phyloP scores from a whole-genome alignment of 2,888 invertebrate genomes.

The Meliscaeva auricollis region DNA sequence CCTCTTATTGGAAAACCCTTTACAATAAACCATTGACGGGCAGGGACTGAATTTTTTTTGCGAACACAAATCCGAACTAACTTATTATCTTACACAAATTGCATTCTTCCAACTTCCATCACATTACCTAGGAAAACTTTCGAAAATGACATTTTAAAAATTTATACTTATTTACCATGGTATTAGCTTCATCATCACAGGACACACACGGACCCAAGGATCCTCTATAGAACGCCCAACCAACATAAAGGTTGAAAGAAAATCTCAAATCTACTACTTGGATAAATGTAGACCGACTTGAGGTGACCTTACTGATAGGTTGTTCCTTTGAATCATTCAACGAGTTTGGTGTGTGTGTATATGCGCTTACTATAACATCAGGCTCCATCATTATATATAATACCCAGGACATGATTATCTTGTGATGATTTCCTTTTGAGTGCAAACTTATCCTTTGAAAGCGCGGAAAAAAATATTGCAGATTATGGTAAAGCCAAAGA shows the following conservation, averaged over 20 bases:
- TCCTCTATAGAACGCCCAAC: not conserved
- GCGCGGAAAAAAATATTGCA: slow-evolving; percentile 36
- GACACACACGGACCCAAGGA: slow-evolving; percentile 8
- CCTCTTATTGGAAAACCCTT: too few species aligned
- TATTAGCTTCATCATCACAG: slow-evolving; percentile 39
- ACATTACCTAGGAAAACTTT: slow-evolving; percentile 65
- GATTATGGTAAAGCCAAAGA: slow-evolving; percentile 17
- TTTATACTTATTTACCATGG: slow-evolving; percentile 56
- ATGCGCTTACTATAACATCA: slow-evolving; percentile 50
- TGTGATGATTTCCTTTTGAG: slow-evolving; percentile 63
- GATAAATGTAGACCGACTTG: slow-evolving; percentile 9
- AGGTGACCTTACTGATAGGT: slow-evolving; percentile 68
- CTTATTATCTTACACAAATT: slow-evolving; percentile 52
- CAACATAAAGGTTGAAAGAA: slow-evolving; percentile 18
- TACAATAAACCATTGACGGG: too few species aligned
- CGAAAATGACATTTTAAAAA: slow-evolving; percentile 73
- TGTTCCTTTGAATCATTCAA: slow-evolving; percentile 55
- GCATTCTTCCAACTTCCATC: slow-evolving; percentile 40
- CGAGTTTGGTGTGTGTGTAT: not conserved
- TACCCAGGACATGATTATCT: slow-evolving; percentile 65
- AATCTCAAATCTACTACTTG: slow-evolving; percentile 17
- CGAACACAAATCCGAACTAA: not conserved
- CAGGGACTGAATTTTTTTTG: too few species aligned
- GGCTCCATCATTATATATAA: slow-evolving; percentile 14
- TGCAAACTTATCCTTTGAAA: slow-evolving; percentile 22